phyloP scores from a whole-genome alignment of 2,888 invertebrate genomes.

The Agriopis aurantiaria region DNA sequence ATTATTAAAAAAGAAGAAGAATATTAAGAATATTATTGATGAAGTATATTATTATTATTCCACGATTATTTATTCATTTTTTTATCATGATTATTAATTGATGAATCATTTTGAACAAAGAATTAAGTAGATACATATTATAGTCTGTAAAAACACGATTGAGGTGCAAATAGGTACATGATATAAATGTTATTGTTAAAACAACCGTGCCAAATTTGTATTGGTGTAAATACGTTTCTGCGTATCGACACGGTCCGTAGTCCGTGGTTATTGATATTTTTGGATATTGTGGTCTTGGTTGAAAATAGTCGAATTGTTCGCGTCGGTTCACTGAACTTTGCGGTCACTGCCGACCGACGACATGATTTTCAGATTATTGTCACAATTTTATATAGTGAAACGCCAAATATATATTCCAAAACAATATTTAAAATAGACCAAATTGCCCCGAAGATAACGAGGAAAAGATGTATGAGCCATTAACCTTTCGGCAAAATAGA shows the following conservation, averaged over 20 bases:
- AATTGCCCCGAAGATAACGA: conserved; percentile 18
- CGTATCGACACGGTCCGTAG: conserved; percentile 16
- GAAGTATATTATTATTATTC: too few relatives aligned
- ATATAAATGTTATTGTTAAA: conserved; percentile 29
- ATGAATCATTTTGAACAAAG: too few relatives aligned
- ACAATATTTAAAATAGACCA: conserved; percentile 41
- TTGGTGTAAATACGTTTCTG: conserved; percentile 1
- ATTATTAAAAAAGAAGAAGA: too few relatives aligned
- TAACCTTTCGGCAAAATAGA: conserved; percentile 18
- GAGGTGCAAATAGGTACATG: conserved; percentile 14
- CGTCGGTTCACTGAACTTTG: conserved; percentile 69
- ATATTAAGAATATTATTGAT: too few relatives aligned
- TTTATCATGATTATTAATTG: too few relatives aligned
- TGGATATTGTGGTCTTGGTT: conserved; percentile 45
- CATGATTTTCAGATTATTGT: conserved; percentile 55
- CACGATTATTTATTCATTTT: too few relatives aligned
- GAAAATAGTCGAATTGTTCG: conserved; percentile 57
- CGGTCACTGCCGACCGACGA: conserved; percentile 61
- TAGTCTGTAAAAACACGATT: neutral
- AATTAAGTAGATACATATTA: neutral
- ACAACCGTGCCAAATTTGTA: conserved; percentile 42
- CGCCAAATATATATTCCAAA: conserved; percentile 42
- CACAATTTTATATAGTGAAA: conserved; percentile 47
- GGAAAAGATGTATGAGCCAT: conserved; percentile 8
- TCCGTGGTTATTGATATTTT: conserved; percentile 28